phyloP scores from a whole-genome alignment of 2,888 invertebrate species.

The Protophormia terraenovae region DNA sequence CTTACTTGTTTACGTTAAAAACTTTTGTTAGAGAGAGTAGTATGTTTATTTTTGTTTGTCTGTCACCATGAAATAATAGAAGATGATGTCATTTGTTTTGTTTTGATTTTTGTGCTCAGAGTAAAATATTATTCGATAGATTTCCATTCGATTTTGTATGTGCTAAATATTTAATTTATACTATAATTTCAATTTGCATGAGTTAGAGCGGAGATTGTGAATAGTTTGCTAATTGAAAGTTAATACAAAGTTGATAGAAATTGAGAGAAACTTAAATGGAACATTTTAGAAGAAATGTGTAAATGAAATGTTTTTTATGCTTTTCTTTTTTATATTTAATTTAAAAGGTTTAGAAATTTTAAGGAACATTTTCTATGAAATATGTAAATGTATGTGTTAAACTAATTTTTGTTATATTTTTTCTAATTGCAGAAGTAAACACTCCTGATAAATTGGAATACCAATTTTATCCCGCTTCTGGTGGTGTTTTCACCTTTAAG shows the following conservation, averaged over 20 bases:
- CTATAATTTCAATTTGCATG: background rate
- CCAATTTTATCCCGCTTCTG: conserved; percentile 88
- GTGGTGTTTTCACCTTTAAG: conserved; percentile 88
- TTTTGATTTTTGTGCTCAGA: conserved; percentile 25
- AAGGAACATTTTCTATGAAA: background rate
- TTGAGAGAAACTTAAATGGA: background rate
- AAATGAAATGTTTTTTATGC: background rate
- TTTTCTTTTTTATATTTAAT: background rate
- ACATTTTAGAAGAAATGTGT: background rate
- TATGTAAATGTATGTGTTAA: background rate
- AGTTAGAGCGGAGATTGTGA: background rate
- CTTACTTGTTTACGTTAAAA: background rate
- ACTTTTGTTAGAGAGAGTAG: background rate
- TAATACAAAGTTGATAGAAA: conserved; percentile 9
- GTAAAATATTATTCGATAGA: background rate
- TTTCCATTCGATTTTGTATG: background rate
- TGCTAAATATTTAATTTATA: background rate
- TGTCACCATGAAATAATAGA: conserved; percentile 21
- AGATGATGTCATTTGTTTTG: conserved; percentile 55
- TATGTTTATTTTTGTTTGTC: conserved; percentile 15
- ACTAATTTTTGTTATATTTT: background rate
- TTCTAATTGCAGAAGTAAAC: conserved; percentile 85
- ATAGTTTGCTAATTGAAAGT: conserved; percentile 7
- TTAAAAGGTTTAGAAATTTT: background rate
- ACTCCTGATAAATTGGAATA: conserved; percentile 92